Evolutionary conservation across 2,888 invertebrate species (phyloP), one percentile per base, ranked within the genome.

Genomic region (Agonopterix alstromeriana): DNA sequence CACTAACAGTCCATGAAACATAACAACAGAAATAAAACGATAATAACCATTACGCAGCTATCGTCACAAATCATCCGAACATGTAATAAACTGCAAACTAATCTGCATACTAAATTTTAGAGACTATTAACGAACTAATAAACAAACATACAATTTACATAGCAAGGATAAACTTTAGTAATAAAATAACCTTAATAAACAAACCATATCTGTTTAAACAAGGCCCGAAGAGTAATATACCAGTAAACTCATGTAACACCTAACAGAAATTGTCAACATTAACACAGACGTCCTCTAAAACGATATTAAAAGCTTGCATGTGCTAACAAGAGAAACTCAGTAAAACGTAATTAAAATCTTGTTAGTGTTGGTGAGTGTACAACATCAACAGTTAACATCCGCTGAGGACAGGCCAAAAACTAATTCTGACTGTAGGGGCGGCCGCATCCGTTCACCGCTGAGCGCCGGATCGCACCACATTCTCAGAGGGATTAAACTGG

Each of bases 321-420:
- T 59, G 60, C 63, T 56, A 64, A 61, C 67, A 52, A 51, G 54
- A 53, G 67, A 64, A 69, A 69, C 67, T 67, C 63, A 53, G 67
- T 67, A 61, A 67, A 71, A 69, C 61, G 74, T 82, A 80, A 82
- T 83, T 80, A 80, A 80, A 77, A 76, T 63, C 73, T 73, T 77
- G 78, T 80, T 78, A 74, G 72, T 67, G 72, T 66, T 63, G 61
- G 70, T 62, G 67, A 67, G 65, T 56, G 65, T 63, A 70, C 73
- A 77, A 76, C 70, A 73, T 73, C 70, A 73, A 72, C 72, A 69
- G 68, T 74, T 70, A 68, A 71, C 73, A 69, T 69, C 65, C 66
- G 27, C 27, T 27, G 65, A 70, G 72, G 68, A 67, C 73, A 67
- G 68, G 63, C 79, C 74, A 74, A 77, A 83, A 83, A 82, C 78